Evolutionary conservation across 2,888 invertebrate genomes (phyloP).

Genomic region (Dryomyza anilis): DNA sequence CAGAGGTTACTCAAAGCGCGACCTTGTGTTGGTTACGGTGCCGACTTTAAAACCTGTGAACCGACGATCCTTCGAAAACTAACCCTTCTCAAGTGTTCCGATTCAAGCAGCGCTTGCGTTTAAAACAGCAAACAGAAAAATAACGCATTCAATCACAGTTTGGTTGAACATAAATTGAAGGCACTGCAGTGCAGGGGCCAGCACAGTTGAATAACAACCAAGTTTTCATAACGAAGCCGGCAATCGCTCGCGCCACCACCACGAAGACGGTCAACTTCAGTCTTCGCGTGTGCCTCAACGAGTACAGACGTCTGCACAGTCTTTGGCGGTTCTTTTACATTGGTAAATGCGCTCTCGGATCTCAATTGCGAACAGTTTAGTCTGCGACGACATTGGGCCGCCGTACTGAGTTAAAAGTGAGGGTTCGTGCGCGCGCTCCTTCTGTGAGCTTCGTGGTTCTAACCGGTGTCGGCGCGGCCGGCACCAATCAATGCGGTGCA

Average conservation of each 20-base stretch:
- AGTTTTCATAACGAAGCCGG: background rate
- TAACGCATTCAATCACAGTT: background rate
- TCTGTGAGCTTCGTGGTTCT: constrained; percentile 11
- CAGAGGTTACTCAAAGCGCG: background rate
- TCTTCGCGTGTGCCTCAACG: constrained; percentile 9
- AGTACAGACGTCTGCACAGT: constrained; percentile 13
- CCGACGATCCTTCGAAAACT: background rate
- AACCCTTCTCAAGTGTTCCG: background rate
- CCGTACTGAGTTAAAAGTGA: background rate
- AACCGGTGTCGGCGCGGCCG: constrained; percentile 13
- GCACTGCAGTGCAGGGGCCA: too few species aligned
- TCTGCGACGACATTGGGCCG: background rate
- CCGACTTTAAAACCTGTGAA: background rate
- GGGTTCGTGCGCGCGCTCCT: background rate
- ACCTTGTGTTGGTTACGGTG: too few species aligned
- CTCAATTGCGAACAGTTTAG: background rate
- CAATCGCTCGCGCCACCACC: background rate
- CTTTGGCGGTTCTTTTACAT: too few species aligned
- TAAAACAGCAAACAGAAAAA: too few species aligned
- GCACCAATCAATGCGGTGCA: constrained; percentile 31
- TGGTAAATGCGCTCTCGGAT: background rate
- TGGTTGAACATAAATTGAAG: too few species aligned
- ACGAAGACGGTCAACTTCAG: background rate
- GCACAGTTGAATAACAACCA: background rate
- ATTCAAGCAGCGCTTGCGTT: background rate